phyloP scores from a whole-genome alignment of 2,888 invertebrate species.

The Therioaphis trifolii region DNA sequence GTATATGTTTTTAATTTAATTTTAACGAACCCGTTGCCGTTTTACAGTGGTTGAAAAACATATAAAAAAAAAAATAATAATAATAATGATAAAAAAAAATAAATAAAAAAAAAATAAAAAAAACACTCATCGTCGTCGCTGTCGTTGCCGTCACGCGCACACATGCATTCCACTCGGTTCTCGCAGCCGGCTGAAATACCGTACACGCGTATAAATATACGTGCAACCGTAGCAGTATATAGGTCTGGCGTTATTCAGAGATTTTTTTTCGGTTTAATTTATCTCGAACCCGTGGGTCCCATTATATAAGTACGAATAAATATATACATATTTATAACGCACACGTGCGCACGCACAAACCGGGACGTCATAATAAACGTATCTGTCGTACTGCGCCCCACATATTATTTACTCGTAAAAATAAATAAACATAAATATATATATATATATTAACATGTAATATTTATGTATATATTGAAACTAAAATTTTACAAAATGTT shows the following conservation, averaged over 20 bases:
- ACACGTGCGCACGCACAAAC: background rate
- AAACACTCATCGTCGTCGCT: background rate
- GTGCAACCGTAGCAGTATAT: background rate
- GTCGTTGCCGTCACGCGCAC: background rate
- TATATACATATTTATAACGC: background rate
- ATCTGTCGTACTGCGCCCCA: background rate
- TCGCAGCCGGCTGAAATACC: background rate
- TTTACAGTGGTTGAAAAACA: background rate
- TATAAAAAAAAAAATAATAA: too few relatives aligned
- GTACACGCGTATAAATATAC: background rate
- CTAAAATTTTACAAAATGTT: too few relatives aligned
- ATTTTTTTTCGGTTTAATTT: constrained; percentile 29
- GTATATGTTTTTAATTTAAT: background rate
- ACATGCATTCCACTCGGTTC: background rate
- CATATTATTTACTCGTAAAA: too few relatives aligned
- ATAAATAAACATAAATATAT: too few relatives aligned
- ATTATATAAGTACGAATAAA: constrained; percentile 1
- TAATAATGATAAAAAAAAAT: too few relatives aligned
- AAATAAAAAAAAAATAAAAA: background rate
- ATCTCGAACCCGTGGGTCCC: constrained; percentile 9
- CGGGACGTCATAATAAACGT: background rate
- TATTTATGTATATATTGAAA: too few relatives aligned
- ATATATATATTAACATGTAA: too few relatives aligned
- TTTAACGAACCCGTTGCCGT: background rate
- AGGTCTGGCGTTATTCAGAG: background rate